Evolutionary conservation across 2,113 vertebrate genomes (phyloP), one percentile per base, ranked within the genome.

Genomic region (Rhea americana): DNA sequence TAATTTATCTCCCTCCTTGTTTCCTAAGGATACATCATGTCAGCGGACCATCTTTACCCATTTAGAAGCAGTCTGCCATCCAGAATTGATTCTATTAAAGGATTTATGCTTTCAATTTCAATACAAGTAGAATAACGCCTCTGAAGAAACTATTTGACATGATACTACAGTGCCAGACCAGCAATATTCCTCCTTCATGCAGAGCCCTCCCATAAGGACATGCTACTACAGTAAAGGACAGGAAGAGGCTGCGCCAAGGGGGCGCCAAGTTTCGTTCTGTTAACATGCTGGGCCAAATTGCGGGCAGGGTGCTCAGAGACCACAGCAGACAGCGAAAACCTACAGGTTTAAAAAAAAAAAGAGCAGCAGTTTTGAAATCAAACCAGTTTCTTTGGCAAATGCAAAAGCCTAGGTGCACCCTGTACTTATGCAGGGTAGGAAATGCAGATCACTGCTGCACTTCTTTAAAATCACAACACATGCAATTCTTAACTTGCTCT

Each of bases 231-330:
- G 32, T 26, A 14, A 32, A 55, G 32, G 48, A 28, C 11, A 11
- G n/a, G 21, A 55, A n/a, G 6, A 7, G 13, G 48, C 66, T 13
- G 66, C 26, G 10, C 32, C 10, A 0, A 43, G 14, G 1, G 3
- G 28, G 15, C 30, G 4, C 14, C 13, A 50, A 58, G 35, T 35
- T 35, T 24, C 28, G 35, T 17, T 30, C 35, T 12, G 30, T 43
- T 30, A n/a, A 39, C 0, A 1, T 5, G 17, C 21, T 4, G 13
- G 45, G 45, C 61, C 5, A 4, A 20, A 18, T 7, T 28, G 8
- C n/a, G 48, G 17, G 8, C 21, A 59, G 43, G 3, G 7, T 4
- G 32, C 19, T 32, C 21, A 26, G 70, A 45, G 24, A 63, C 30
- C 55, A n/a, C 13, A 17, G 26, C 28, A 51, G 35, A 71, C 32